phyloP scores from a whole-genome alignment of 2,888 invertebrate species.

The Choristoneura rosaceana region DNA sequence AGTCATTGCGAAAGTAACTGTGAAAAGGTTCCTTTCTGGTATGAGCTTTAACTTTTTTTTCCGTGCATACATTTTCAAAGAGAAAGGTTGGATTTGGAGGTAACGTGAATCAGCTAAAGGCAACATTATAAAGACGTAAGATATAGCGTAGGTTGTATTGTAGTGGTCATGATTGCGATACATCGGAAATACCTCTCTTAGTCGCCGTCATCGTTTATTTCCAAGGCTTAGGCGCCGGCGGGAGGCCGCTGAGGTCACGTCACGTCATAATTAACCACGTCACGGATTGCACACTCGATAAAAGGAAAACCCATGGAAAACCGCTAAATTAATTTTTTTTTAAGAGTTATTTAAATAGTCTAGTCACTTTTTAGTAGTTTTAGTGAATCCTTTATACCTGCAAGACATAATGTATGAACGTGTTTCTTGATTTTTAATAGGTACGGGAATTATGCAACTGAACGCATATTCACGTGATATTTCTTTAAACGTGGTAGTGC shows the following conservation, averaged over 20 bases:
- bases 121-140: not conserved
- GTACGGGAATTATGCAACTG: no score
- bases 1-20: no score
- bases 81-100: not conserved
- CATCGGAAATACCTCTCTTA: conserved; percentile 38
- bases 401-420: no score
- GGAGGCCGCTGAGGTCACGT: conserved; percentile 7
- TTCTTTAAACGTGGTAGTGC: no score
- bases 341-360: not conserved
- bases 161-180: conserved; percentile 25
- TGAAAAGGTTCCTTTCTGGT: no score
- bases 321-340: not conserved
- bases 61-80: no score
- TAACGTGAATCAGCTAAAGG: not conserved
- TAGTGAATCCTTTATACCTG: no score
- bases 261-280: conserved; percentile 22
- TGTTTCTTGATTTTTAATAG: no score
- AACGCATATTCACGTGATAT: no score
- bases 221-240: conserved; percentile 13
- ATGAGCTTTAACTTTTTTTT: no score
- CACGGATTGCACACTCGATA: not conserved
- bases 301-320: not conserved
- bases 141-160: conserved; percentile 23
- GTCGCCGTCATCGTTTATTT: conserved; percentile 11
- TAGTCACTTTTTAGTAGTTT: no score